A percentile compares a stretch with the other conserved stretches of the same genome.
These are phyloP conservation scores for Panagrolaimus sp. DNA, from an alignment of 1,140 invertebrate genomes.

Conservation along the genomic window DNA sequence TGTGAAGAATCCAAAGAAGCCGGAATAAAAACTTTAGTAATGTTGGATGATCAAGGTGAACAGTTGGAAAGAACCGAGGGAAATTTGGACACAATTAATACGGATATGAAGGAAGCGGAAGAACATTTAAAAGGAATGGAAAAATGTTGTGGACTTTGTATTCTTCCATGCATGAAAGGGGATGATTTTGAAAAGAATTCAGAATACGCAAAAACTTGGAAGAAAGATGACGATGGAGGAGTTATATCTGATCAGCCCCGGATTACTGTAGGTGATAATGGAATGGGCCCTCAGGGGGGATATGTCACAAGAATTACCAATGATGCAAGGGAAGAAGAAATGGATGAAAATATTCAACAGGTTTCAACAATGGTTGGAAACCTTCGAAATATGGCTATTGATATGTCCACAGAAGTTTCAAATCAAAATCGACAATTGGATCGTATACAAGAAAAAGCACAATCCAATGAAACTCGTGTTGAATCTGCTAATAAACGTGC, in stretches of 20 bases:
- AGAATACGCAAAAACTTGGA: constrained; percentile 83
- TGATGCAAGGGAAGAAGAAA: constrained; percentile 67
- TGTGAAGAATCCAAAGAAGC: constrained; percentile 99
- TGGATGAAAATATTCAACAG: constrained; percentile 64
- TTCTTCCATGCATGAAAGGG: constrained; percentile 94
- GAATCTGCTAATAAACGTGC: constrained; percentile 67
- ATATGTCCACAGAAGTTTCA: constrained; percentile 90
- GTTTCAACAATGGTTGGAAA: constrained; percentile 86
- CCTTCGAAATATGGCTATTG: constrained; percentile 95
- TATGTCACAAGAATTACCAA: constrained; percentile 77
- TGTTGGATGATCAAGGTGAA: constrained; percentile 98
- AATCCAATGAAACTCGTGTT: constrained; percentile 66
- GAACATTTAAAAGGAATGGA: constrained; percentile 99
- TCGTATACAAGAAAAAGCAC: constrained; percentile 85
- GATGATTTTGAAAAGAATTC: constrained; percentile 85
- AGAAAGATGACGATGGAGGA: constrained; percentile 91
- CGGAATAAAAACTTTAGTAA: constrained; percentile 94
- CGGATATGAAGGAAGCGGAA: constrained; percentile 97
- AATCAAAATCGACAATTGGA: constrained; percentile 95
- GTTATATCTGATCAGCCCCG: constrained; percentile 93
- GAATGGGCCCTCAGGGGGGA: constrained; percentile 79
- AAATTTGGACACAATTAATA: constrained; percentile 98
- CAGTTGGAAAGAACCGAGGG: constrained; percentile 98
- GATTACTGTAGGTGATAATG: constrained; percentile 86
- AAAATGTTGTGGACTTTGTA: constrained; percentile 96